Conservation (phyloP, 2,113 vertebrate genomes). For the Colius striatus region DNA sequence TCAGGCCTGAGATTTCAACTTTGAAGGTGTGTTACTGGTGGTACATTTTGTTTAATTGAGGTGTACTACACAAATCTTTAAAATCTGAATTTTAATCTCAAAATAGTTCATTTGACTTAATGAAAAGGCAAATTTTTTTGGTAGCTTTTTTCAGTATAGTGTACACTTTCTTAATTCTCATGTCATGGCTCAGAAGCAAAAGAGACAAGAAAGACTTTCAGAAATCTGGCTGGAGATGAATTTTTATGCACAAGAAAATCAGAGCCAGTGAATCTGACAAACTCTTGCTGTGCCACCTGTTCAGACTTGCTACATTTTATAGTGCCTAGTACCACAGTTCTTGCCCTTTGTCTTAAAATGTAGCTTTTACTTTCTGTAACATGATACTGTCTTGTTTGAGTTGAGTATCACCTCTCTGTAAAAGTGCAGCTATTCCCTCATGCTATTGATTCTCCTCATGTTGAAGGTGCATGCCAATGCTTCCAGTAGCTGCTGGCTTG, state of each 20-base stretch:
- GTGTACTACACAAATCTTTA: not conserved
- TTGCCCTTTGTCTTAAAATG: not conserved
- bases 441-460: not conserved
- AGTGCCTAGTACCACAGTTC: not conserved
- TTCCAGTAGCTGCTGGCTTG: conserved; percentile 68
- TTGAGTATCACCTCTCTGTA: not conserved
- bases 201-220: not conserved
- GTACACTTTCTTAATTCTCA: not conserved
- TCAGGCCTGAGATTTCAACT: not conserved
- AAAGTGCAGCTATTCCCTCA: not conserved
- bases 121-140: not conserved
- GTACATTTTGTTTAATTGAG: not conserved
- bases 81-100: not conserved
- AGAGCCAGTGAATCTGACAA: not conserved
- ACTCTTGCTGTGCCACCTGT: not conserved
- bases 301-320: not conserved
- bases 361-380: conserved; percentile 1
- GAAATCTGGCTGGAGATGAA: not conserved
- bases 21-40: not conserved
- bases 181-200: not conserved
- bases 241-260: not conserved
- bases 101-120: not conserved
- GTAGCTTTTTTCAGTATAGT: not conserved
- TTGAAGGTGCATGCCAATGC: not conserved
- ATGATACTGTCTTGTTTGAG: not conserved